Evolutionary conservation across 37 sponge, comb jelly and placozoan species (phyloP).

Genomic region (Mnemiopsis leidyi): DNA sequence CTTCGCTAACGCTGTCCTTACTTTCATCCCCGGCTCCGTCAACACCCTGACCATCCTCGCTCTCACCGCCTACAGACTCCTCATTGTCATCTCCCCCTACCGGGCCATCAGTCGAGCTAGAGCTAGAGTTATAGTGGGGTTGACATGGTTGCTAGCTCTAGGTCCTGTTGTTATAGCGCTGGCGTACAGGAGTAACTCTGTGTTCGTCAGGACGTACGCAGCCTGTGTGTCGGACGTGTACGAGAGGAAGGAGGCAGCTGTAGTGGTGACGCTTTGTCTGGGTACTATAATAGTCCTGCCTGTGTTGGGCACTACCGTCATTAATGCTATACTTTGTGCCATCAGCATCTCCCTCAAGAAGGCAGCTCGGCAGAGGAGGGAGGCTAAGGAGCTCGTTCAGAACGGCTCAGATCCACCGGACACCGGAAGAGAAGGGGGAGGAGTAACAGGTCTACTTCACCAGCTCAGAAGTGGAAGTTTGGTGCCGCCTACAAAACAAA

Average conservation of each 20-base stretch:
- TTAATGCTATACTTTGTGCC: background rate
- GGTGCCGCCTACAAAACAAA: background rate
- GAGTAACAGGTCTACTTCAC: too few relatives aligned
- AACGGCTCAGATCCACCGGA: background rate
- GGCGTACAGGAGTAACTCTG: background rate
- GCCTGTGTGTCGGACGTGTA: background rate
- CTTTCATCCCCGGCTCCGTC: slow-evolving; percentile 19
- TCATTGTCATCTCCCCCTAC: background rate
- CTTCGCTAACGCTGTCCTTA: background rate
- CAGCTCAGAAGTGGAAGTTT: background rate
- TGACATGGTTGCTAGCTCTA: background rate
- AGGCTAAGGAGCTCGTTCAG: background rate
- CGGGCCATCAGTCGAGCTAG: background rate
- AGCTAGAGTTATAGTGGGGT: background rate
- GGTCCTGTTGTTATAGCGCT: background rate
- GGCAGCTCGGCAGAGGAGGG: background rate
- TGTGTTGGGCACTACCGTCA: background rate
- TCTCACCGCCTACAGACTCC: slow-evolving; percentile 2
- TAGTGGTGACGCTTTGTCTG: background rate
- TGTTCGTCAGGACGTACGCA: background rate
- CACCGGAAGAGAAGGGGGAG: background rate
- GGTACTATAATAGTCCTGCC: background rate
- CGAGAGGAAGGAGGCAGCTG: background rate
- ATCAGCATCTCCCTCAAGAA: background rate
- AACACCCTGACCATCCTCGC: slow-evolving; percentile 33